Percentiles rank a stretch among this genome's conserved stretches.
These are phyloP conservation scores for Drosophila obscura DNA, from an alignment of 1,140 invertebrate genomes.

Conservation along the genomic window DNA sequence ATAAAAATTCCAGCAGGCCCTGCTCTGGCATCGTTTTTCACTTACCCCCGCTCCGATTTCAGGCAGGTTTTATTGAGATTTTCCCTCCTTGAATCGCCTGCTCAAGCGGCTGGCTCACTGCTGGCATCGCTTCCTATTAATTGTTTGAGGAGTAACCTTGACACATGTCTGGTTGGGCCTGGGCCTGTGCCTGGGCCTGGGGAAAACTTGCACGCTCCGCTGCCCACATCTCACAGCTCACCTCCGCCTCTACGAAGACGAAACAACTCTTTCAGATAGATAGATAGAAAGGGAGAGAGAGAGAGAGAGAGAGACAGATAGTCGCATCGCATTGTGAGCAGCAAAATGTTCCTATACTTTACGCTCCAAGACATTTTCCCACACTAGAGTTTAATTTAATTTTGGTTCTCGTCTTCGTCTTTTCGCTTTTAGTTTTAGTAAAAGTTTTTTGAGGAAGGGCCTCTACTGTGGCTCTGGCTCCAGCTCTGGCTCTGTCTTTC, in stretches of 20 bases:
- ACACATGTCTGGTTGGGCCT: conserved; percentile 53
- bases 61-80: conserved; percentile 22
- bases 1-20: conserved; percentile 56
- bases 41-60: conserved; percentile 8
- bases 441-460: conserved; percentile 42
- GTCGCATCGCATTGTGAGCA: conserved; percentile 7
- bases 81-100: conserved; percentile 5
- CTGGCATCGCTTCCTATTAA: conserved; percentile 53
- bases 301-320: conserved; percentile 9
- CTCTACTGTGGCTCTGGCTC: no score
- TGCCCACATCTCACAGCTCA: conserved; percentile 8
- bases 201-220: conserved; percentile 58
- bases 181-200: conserved; percentile 24
- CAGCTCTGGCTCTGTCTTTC: conserved; percentile 22
- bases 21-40: conserved; percentile 38
- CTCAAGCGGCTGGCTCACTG: no score
- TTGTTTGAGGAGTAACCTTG: conserved; percentile 61
- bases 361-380: conserved; percentile 78
- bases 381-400: conserved; percentile 80
- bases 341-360: conserved; percentile 75
- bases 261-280: conserved; percentile 15
- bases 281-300: conserved; percentile 25
- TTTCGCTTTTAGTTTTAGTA: conserved; percentile 66
- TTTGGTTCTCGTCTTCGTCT: conserved; percentile 41
- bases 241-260: not conserved